Conservation (phyloP, 2,888 invertebrate species). For the Nezara viridula region DNA sequence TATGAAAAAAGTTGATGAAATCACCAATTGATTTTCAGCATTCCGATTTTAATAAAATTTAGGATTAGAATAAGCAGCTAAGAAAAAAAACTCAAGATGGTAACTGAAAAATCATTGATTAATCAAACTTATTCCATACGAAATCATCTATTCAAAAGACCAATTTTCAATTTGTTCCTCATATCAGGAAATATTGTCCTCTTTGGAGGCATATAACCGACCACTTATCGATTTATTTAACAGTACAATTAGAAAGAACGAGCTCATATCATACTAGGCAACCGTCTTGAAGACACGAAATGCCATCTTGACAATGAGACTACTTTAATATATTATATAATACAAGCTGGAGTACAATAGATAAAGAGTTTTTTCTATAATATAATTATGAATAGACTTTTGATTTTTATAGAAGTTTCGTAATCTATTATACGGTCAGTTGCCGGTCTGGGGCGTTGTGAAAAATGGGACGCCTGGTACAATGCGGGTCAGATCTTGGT, state of each 20-base stretch:
- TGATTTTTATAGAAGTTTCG: background rate
- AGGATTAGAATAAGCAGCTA: too few species aligned
- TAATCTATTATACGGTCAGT: background rate
- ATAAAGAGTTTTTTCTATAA: background rate
- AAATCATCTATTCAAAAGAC: background rate
- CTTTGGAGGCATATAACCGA: background rate
- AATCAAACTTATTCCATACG: too few species aligned
- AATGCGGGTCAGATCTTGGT: background rate
- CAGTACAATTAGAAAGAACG: background rate
- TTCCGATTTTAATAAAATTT: too few species aligned
- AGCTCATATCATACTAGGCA: background rate
- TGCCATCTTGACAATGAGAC: background rate
- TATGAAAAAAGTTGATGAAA: too few species aligned
- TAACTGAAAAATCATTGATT: too few species aligned
- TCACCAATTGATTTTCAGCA: too few species aligned
- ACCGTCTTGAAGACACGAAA: background rate
- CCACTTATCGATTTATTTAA: background rate
- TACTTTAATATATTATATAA: slow-evolving; percentile 1
- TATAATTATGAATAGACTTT: slow-evolving; percentile 36
- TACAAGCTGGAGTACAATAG: background rate
- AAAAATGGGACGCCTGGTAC: slow-evolving; percentile 8
- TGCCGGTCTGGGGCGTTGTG: background rate
- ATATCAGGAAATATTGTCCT: background rate
- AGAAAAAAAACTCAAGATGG: too few species aligned
- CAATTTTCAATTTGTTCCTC: background rate